Base-by-base conservation (phyloP, 2,888 invertebrate species). In the Diplolepis rosae region DNA sequence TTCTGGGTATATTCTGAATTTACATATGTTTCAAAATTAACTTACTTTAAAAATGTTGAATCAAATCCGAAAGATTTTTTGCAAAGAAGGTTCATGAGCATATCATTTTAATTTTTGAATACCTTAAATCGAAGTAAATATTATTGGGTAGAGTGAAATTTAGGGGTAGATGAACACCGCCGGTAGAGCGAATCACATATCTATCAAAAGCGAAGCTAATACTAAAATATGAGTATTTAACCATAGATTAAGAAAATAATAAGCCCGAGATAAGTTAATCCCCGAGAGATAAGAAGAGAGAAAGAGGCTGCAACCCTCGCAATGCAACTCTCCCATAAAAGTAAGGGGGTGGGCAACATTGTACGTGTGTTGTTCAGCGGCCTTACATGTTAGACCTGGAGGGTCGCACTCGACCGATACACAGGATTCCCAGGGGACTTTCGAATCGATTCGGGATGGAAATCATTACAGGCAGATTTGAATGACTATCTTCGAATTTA, bases 201-300 rank as follows among this genome's bases (percentile, higher is more conserved):
- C 73, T 70, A 50, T 72, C 77, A 70, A 65, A 74, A 72, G 72
- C 73, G 68, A 67, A 69, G 66, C 74, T 88, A 88, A 88, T 87
- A 80, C 88, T 88, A 84, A 88, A 88, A 88, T 88, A 88, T 88
- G 85, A 86, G 85, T 87, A 84, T 88, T 88, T 88, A 88, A 87
- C 85, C 83, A 76, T 85, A 87, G 88, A 88, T 88, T 86, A 86
- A 83, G 84, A 84, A 87, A 88, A 88, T 88, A 88, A 88, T 88
- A 88, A 88, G 85, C 85, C 81, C 72, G 79, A 87, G 88, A 88
- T 88, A 88, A 85, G 85, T 86, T 89, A 88, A 89, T 88, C 88
- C 87, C 74, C 28, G 77, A 66, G 68, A 87, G 88, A 88, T 88
- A 88, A 88, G 77, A 77, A 77, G 72, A 72, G 74, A 69, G 76